Percentiles rank a stretch among this genome's conserved stretches.
Evolutionary conservation across 2,888 invertebrate species (phyloP).

Genomic region (Hypomecis punctinalis): DNA sequence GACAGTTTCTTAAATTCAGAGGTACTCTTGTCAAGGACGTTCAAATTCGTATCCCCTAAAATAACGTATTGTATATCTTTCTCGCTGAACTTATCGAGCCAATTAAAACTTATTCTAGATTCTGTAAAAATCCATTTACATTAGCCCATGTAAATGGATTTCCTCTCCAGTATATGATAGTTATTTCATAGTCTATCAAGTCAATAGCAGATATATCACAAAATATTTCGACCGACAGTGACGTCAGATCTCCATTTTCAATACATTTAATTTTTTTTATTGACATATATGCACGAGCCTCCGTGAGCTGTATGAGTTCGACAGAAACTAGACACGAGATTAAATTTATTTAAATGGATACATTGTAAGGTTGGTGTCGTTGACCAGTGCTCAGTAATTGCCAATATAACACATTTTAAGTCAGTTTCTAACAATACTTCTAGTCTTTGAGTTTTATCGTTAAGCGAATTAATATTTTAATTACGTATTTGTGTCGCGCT

Average conservation of each 20-base stretch:
- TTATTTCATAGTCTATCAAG: not conserved
- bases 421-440: slow-evolving; percentile 1
- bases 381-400: not conserved
- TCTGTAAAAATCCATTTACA: not conserved
- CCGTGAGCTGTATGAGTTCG: not conserved
- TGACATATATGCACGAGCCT: not conserved
- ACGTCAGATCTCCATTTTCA: not conserved
- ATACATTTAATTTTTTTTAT: not conserved
- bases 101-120: not conserved
- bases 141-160: too few species aligned
- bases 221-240: not conserved
- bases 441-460: not conserved
- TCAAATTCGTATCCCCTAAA: not conserved
- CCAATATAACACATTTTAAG: not conserved
- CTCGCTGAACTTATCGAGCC: slow-evolving; percentile 4
- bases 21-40: not conserved
- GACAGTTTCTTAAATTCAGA: not conserved
- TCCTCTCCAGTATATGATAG: not conserved
- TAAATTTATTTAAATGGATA: not conserved
- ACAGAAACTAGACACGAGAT: not conserved
- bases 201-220: slow-evolving; percentile 1
- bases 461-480: not conserved
- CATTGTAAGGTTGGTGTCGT: not conserved
- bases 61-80: not conserved
- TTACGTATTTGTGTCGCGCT: not conserved